These are phyloP conservation scores for Thereva unica DNA, from an alignment of 2,888 invertebrate genomes.

Conservation along the genomic window DNA sequence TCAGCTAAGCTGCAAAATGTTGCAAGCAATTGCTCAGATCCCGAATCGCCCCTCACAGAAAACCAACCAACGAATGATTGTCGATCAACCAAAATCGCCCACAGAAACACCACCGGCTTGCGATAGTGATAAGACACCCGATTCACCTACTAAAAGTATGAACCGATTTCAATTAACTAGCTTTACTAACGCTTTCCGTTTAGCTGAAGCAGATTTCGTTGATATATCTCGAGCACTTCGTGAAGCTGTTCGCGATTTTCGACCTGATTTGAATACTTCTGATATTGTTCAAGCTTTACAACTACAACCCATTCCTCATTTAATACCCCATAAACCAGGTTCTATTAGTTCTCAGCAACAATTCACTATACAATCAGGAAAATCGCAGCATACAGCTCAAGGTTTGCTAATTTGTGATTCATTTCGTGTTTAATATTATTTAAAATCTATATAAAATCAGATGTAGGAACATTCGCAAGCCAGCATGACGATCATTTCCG, in stretches of 20 bases:
- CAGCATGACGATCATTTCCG: slow-evolving; percentile 49
- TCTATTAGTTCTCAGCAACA: slow-evolving; percentile 52
- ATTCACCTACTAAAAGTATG: slow-evolving; percentile 48
- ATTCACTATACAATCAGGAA: slow-evolving; percentile 45
- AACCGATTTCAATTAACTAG: slow-evolving; percentile 29
- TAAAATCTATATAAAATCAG: too few relatives aligned
- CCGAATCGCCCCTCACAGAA: slow-evolving; percentile 47
- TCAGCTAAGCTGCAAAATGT: slow-evolving; percentile 50
- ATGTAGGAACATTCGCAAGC: slow-evolving; percentile 44
- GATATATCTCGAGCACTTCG: slow-evolving; percentile 54
- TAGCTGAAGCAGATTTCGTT: slow-evolving; percentile 46
- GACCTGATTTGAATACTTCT: slow-evolving; percentile 53
- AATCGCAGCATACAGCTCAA: slow-evolving; percentile 37
- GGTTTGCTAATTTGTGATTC: slow-evolving; percentile 8
- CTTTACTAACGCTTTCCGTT: slow-evolving; percentile 34
- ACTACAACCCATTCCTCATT: slow-evolving; percentile 53
- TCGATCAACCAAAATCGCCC: slow-evolving; percentile 57
- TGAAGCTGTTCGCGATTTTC: slow-evolving; percentile 50
- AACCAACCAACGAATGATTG: slow-evolving; percentile 54
- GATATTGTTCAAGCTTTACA: slow-evolving; percentile 53
- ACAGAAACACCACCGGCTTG: slow-evolving; percentile 52
- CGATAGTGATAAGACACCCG: slow-evolving; percentile 31
- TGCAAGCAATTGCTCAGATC: slow-evolving; percentile 56
- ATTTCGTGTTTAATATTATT: slow-evolving; percentile 2
- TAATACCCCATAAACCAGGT: slow-evolving; percentile 48